Percentiles rank a stretch among this genome's conserved stretches.
Evolutionary conservation across 2,113 vertebrate genomes (phyloP).

Genomic region (Gyps fulvus): DNA sequence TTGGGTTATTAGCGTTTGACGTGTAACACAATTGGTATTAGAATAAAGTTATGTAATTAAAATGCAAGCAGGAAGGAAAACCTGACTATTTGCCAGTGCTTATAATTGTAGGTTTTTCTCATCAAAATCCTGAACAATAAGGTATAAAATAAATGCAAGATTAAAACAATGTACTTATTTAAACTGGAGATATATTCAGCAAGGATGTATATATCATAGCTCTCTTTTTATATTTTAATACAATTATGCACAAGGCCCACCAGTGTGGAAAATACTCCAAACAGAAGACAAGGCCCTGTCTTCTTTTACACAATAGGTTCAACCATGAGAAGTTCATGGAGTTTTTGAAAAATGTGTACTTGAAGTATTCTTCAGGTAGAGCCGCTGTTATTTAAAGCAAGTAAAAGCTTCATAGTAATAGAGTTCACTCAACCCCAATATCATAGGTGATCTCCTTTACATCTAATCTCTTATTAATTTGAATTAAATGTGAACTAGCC

Average conservation of each 20-base stretch:
- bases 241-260: neutral
- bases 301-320: neutral
- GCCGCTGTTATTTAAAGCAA: neutral
- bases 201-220: neutral
- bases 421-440: neutral
- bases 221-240: neutral
- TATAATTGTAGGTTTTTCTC: neutral
- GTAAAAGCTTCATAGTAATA: neutral
- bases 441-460: neutral
- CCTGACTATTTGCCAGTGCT: neutral
- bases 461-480: neutral
- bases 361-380: neutral
- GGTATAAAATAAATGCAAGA: neutral
- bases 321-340: neutral
- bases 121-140: neutral
- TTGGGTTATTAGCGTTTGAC: neutral
- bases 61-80: neutral
- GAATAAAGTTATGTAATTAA: neutral
- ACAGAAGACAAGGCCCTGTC: rapidly evolving
- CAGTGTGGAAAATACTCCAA: neutral
- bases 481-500: neutral
- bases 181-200: neutral
- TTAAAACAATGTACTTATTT: neutral
- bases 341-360: neutral
- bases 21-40: neutral